Evolutionary conservation across 2,113 vertebrate genomes (phyloP), one percentile per base, ranked within the genome.

Genomic region (Silurus glanis): DNA sequence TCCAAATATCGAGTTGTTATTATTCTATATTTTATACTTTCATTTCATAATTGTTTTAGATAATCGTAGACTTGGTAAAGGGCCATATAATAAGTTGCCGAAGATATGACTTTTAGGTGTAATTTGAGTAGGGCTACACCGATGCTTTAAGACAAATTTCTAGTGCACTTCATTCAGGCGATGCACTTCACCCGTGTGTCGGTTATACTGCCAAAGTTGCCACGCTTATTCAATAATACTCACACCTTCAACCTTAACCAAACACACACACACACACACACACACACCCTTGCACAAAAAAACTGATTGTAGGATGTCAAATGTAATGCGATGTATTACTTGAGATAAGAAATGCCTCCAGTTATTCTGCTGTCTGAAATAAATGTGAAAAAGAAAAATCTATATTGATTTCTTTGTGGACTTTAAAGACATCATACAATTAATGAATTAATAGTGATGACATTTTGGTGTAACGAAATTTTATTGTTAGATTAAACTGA

Each of bases 1-100:
- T 87, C 69, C 78, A 85, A 84, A 79, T 80, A 56, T 83, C 71
- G 25, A 51, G 83, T 84, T 64, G 28, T 76, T 53, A 17, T 10
- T 16, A 16, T n/a, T 16, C 51, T 56, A 19, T 13, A 62, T 84
- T 72, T 67, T 61, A 17, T 79, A 49, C 19, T 37, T 37, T 37
- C 1, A 37, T 37, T 37, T 37, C 37, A 58, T 88, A 55, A n/a
- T 21, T 7, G 17, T 82, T 82, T 28, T 37, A 56, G 64, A 66
- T 53, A 25, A 74, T 19, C 16, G 9, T 1, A 76, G 28, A 51
- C 4, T 69, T 55, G 19, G 1, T 21, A 17, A 62, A 82, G n/a
- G 4, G 47, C 6, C 53, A 47, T 45, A 56, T 7, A 45, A 2
- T 49, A 78, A 25, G 12, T 2, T 53, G 21, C 7, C 4, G 51